Evolutionary conservation across 2,797 vertebrate species (phyloP).

Genomic region (Takifugu ocellatus): DNA sequence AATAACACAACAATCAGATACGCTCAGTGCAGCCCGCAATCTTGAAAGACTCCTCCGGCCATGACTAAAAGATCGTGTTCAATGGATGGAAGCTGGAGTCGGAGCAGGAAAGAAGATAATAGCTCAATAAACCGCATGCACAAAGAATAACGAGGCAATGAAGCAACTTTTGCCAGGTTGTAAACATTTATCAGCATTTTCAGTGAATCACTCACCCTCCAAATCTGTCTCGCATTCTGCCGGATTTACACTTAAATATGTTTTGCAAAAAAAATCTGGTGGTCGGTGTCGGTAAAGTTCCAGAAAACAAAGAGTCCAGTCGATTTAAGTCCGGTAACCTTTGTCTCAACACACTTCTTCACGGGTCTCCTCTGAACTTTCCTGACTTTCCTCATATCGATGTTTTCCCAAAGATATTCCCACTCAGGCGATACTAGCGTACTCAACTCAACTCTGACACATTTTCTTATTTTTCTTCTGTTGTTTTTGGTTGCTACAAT

Average conservation of each 20-base stretch:
- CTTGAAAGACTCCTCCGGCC: conserved; percentile 38
- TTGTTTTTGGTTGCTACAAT: no score
- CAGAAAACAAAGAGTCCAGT: no score
- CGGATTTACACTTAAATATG: conserved; percentile 27
- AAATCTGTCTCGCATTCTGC: conserved; percentile 1
- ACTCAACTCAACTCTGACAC: no score
- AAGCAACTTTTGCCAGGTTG: conserved; percentile 35
- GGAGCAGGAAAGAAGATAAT: conserved; percentile 12
- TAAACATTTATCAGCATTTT: conserved; percentile 35
- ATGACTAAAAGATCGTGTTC: conserved; percentile 39
- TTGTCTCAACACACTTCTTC: no score
- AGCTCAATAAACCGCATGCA: conserved; percentile 30
- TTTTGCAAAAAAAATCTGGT: background rate
- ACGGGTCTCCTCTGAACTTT: no score
- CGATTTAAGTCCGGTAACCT: no score
- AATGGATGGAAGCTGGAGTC: conserved; percentile 17
- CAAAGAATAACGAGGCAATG: conserved; percentile 36
- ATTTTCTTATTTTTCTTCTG: no score
- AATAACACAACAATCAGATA: conserved; percentile 40
- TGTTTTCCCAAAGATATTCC: no score
- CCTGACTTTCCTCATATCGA: no score
- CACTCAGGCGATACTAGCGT: no score
- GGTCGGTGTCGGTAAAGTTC: no score
- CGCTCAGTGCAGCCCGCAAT: conserved; percentile 51
- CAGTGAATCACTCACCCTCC: conserved; percentile 2